Conservation (phyloP, 2,797 vertebrate species). For the Poecilia picta region DNA sequence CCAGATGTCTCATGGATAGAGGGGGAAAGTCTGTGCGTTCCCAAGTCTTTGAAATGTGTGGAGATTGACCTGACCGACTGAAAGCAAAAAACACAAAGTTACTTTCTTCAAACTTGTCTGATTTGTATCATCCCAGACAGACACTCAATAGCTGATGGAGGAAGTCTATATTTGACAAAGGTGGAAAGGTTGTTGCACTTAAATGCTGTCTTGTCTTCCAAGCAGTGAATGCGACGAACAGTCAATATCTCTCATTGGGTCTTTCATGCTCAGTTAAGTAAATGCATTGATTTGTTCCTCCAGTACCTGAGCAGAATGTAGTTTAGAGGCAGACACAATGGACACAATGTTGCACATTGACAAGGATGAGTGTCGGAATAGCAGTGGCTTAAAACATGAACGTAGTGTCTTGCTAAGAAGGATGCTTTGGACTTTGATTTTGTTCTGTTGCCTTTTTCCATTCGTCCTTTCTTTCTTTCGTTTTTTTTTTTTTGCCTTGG, state of each 20-base stretch:
- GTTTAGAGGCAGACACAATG: conserved; percentile 79
- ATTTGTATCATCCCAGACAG: conserved; percentile 48
- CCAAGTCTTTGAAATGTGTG: conserved; percentile 35
- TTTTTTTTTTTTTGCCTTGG: conserved; percentile 55
- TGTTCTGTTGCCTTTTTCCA: conserved; percentile 49
- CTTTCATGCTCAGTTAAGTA: conserved; percentile 88
- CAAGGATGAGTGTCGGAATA: conserved; percentile 77
- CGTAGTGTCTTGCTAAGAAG: conserved; percentile 73
- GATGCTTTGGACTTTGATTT: conserved; percentile 70
- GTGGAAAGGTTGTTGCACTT: conserved; percentile 66
- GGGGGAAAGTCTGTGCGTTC: conserved; percentile 39
- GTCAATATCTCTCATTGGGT: conserved; percentile 82
- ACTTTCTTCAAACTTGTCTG: conserved; percentile 41
- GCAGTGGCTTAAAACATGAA: conserved; percentile 80
- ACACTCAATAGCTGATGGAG: conserved; percentile 65
- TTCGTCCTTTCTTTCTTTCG: background rate
- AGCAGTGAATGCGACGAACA: conserved; percentile 69
- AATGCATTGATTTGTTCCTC: conserved; percentile 86
- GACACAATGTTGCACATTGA: conserved; percentile 84
- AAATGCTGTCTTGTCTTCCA: conserved; percentile 71
- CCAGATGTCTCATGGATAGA: conserved; percentile 20
- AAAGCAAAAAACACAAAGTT: conserved; percentile 50
- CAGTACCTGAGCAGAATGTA: conserved; percentile 81
- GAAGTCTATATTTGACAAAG: conserved; percentile 65
- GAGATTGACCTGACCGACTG: conserved; percentile 29